Conservation (phyloP, 2,797 vertebrate species). For the Orientallactaga sibirica region DNA sequence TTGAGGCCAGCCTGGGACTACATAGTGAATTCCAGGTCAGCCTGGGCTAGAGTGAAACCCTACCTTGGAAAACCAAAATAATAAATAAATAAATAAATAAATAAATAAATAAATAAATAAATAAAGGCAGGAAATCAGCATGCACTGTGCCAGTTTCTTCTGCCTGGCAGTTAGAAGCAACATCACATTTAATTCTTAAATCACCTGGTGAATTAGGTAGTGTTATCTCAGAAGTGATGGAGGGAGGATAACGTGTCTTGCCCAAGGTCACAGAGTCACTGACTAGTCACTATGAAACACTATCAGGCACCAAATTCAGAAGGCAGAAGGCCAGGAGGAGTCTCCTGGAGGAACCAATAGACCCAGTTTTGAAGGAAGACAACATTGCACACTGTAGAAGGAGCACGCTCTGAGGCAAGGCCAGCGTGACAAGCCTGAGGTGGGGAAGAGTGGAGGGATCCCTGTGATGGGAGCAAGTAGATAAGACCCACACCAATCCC, state of each 20-base stretch:
- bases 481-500: not conserved
- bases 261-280: not conserved
- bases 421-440: not conserved
- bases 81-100: too few species aligned
- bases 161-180: not conserved
- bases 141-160: too few species aligned
- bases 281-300: not conserved
- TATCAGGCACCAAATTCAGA: not conserved
- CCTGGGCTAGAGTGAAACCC: too few species aligned
- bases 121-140: not conserved
- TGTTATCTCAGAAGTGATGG: not conserved
- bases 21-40: too few species aligned
- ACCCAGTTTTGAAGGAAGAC: not conserved
- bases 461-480: too few species aligned
- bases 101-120: too few species aligned
- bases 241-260: too few species aligned
- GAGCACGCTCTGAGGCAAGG: not conserved
- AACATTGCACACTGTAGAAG: not conserved
- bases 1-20: too few species aligned
- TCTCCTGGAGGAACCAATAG: not conserved
- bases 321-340: not conserved
- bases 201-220: rapidly evolving
- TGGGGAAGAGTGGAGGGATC: not conserved
- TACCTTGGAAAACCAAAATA: too few species aligned
- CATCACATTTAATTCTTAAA: not conserved